Percentiles rank a stretch among this genome's conserved stretches.
Conservation (phyloP, 2,888 invertebrate genomes). For the Alcis repandata region DNA sequence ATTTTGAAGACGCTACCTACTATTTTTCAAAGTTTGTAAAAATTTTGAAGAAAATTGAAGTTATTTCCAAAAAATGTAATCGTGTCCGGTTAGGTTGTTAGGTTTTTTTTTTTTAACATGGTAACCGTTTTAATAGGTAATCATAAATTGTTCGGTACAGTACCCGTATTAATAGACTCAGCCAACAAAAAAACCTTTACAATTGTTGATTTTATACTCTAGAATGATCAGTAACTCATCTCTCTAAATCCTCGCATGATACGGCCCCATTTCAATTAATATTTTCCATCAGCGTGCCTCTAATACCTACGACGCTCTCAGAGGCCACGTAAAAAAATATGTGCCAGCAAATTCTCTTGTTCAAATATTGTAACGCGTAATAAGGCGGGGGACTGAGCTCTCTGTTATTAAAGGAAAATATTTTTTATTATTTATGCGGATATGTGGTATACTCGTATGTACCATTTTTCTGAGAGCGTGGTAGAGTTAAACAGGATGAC, state of each 20-base stretch:
- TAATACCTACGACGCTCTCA: constrained; percentile 1
- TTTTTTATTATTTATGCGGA: constrained; percentile 1
- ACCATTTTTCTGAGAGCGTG: not conserved
- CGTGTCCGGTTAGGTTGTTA: too few relatives aligned
- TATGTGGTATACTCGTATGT: not conserved
- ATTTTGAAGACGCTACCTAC: too few relatives aligned
- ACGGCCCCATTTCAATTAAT: constrained; percentile 21
- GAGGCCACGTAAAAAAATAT: constrained; percentile 19
- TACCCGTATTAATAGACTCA: too few relatives aligned
- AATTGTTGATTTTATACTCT: too few relatives aligned
- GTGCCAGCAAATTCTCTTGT: constrained; percentile 24
- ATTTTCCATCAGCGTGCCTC: constrained; percentile 23
- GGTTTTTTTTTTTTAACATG: too few relatives aligned
- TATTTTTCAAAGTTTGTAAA: too few relatives aligned
- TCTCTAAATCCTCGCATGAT: not conserved
- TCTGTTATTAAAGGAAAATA: constrained; percentile 18
- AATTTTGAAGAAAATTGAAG: too few relatives aligned
- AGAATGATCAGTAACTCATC: not conserved
- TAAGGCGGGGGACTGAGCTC: constrained; percentile 15
- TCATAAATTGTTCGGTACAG: too few relatives aligned
- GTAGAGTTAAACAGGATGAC: not conserved
- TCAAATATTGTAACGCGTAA: constrained; percentile 32
- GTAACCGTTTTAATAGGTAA: too few relatives aligned
- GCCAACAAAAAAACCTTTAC: too few relatives aligned
- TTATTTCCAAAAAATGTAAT: too few relatives aligned